Base-by-base conservation (phyloP, 1,140 invertebrate genomes). In the Drosophila ananassae region DNA sequence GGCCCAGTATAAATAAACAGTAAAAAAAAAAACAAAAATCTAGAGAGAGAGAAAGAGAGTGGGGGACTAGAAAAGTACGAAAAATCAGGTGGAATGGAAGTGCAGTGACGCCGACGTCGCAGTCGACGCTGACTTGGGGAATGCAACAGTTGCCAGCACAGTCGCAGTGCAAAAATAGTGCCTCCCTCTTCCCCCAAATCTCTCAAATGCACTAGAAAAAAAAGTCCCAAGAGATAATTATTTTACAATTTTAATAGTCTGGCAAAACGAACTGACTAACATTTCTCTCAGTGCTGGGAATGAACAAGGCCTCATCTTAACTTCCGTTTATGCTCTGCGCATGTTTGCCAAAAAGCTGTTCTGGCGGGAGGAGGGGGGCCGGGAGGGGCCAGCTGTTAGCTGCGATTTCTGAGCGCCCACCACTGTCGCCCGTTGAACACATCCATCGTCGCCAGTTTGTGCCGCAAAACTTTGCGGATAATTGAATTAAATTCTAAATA, bases 71-170 rank as follows among this genome's bases (percentile, higher is more conserved):
- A 24, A 44, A 10, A 21, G 17, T 44, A 44, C n/a, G 17, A 44
- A 44, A 44, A 44, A 44, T 44, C 17, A 44, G 41, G 58, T 61
- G 48, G 32, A 52, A 52, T 52, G 17, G 17, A 17, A 17, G 17
- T 17, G 17, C 17, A 17, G 17, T 17, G 17, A 17, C 17, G 17
- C 17, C 17, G 17, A 17, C 17, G 17, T 17, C 17, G 17, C 17
- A 17, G 17, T 6, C 7, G 25, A 28, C 25, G 5, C 4, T 28
- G 25, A 6, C 7, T 28, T 3, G 25, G 25, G 25, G 25, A 28
- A 30, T 53, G 48, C 58, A 61, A 61, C 58, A 61, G 58, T 61
- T 61, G 58, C 34, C 48, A 41, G 53, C 48, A 61, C 58, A 61
- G 58, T 61, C 34, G 34, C 50, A 50, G 37, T 22, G 32, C 17